Conservation (phyloP, 1,140 invertebrate genomes). For the Pogonus chalceus region DNA sequence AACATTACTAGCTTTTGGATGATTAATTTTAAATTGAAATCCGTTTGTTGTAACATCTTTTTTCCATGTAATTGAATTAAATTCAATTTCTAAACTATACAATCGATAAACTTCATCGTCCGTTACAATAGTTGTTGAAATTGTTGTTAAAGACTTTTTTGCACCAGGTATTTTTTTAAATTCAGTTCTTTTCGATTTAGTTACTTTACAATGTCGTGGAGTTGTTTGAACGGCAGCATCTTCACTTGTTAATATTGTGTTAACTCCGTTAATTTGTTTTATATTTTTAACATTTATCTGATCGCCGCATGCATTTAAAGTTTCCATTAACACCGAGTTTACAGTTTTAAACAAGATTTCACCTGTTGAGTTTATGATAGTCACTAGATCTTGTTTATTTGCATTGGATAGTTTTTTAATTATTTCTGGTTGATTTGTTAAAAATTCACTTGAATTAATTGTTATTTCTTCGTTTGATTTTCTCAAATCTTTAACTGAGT, state of each 20-base stretch:
- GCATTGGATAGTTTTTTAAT: too few relatives aligned
- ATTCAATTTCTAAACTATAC: not conserved
- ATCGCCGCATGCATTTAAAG: not conserved
- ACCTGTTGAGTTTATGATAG: too few relatives aligned
- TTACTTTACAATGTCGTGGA: too few relatives aligned
- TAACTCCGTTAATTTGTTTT: not conserved
- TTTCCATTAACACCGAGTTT: not conserved
- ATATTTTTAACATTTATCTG: not conserved
- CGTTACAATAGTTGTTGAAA: too few relatives aligned
- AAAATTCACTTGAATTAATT: too few relatives aligned
- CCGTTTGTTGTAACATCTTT: not conserved
- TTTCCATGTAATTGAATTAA: not conserved
- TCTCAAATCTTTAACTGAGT: too few relatives aligned
- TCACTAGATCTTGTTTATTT: too few relatives aligned
- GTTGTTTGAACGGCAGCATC: not conserved
- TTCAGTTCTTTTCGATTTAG: not conserved
- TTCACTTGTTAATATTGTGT: not conserved
- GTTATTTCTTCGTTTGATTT: too few relatives aligned
- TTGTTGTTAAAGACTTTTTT: not conserved
- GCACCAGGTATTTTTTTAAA: not conserved
- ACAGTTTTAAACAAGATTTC: too few relatives aligned
- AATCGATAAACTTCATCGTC: not conserved
- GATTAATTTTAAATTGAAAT: constrained; percentile 32
- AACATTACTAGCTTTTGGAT: constrained; percentile 36
- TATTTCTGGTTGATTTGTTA: too few relatives aligned